Conservation (phyloP, 2,888 invertebrate genomes). For the Nebria salina region DNA sequence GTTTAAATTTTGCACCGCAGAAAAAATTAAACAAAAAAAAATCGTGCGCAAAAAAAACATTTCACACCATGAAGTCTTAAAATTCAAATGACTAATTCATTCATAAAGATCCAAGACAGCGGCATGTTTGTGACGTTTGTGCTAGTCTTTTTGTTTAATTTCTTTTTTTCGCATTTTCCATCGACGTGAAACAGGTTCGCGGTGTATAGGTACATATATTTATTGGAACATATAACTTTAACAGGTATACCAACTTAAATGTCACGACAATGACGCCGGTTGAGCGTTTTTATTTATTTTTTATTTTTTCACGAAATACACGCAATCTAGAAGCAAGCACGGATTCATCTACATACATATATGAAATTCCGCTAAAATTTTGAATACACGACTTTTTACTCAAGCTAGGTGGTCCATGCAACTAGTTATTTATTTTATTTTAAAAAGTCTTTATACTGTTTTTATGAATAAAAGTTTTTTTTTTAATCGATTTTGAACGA, state of each 20-base stretch:
- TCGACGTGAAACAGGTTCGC: constrained; percentile 26
- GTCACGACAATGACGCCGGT: constrained; percentile 18
- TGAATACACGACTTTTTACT: neutral
- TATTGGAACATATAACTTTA: constrained; percentile 26
- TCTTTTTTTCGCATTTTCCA: constrained; percentile 8
- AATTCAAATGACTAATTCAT: constrained; percentile 32
- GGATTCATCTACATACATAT: neutral
- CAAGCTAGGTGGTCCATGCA: constrained; percentile 14
- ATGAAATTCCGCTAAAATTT: constrained; percentile 4
- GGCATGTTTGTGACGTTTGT: constrained; percentile 12
- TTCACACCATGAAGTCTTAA: constrained; percentile 10
- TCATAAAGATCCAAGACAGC: constrained; percentile 29
- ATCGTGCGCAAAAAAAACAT: constrained; percentile 5
- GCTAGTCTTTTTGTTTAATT: constrained; percentile 6
- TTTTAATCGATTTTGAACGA: no score
- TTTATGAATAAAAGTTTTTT: neutral
- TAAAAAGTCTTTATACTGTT: neutral
- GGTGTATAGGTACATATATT: neutral
- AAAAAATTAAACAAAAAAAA: neutral
- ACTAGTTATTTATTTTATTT: neutral
- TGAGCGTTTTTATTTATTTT: constrained; percentile 2
- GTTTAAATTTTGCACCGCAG: neutral
- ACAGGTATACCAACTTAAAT: constrained; percentile 30
- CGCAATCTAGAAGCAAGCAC: constrained; percentile 19
- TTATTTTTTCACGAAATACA: constrained; percentile 25